phyloP scores from a whole-genome alignment of 1,140 invertebrate species.

The Phocides pigmalion region DNA sequence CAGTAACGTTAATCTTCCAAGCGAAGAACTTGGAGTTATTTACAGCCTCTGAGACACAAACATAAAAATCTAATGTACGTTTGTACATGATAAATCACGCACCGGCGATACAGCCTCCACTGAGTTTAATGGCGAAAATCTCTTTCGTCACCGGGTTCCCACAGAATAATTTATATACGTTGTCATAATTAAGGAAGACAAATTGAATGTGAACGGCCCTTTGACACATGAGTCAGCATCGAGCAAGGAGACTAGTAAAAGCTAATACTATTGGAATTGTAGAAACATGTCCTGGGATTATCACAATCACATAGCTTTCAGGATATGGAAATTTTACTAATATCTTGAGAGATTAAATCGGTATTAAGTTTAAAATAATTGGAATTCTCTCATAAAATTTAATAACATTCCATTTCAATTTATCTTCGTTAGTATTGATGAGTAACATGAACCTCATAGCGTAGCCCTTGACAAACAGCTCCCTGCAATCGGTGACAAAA shows the following conservation, averaged over 20 bases:
- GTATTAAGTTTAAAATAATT: neutral
- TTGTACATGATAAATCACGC: slow-evolving; percentile 65
- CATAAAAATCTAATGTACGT: slow-evolving; percentile 67
- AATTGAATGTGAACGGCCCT: slow-evolving; percentile 37
- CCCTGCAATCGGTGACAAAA: slow-evolving; percentile 17
- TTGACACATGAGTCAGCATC: slow-evolving; percentile 21
- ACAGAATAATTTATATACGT: slow-evolving; percentile 40
- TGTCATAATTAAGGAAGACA: slow-evolving; percentile 48
- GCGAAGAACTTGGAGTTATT: slow-evolving; percentile 51
- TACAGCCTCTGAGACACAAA: slow-evolving; percentile 57
- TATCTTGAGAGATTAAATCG: no score
- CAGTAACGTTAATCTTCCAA: slow-evolving; percentile 61
- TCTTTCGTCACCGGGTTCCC: slow-evolving; percentile 60
- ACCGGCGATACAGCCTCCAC: slow-evolving; percentile 43
- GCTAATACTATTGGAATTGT: no score
- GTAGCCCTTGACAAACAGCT: neutral
- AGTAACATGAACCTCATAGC: slow-evolving; percentile 1
- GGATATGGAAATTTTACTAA: no score
- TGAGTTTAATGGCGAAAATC: slow-evolving; percentile 63
- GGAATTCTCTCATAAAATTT: neutral
- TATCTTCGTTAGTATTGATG: neutral
- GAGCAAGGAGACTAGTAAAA: slow-evolving; percentile 6
- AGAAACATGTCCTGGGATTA: no score
- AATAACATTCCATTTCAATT: neutral
- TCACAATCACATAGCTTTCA: no score